Base-by-base conservation (phyloP, 2,888 invertebrate genomes). In the Cantharis flavilabris region DNA sequence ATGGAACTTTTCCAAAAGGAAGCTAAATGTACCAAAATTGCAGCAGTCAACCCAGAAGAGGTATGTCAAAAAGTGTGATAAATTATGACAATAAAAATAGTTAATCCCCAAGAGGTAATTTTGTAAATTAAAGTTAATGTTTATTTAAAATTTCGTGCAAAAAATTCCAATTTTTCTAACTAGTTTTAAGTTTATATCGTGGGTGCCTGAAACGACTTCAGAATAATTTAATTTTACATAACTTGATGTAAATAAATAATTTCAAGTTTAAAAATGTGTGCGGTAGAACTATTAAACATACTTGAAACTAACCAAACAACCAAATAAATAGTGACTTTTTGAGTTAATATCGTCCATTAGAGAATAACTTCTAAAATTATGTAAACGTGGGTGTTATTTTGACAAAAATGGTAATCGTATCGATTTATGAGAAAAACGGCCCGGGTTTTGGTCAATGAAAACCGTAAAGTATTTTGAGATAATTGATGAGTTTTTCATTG, bases 161-260 rank as follows among this genome's bases (percentile, higher is more conserved):
- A 65, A 65, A 11, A 65, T 65, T 65, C 65, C 20, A 23, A 65
- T 65, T 23, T 65, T 49, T 70, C 70, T 30, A 70, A 16, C 65
- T 23, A 67, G 65, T 67, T 23, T 67, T 67, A 71, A 71, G 18
- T 77, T 16, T 69, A 73, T 77, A 70, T 79, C 85, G 85, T 85
- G 84, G 85, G 85, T 83, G 85, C 84, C 80, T 82, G 75, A 74
- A 74, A 76, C 79, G 72, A 76, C 72, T 62, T 82, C 82, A 84
- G 83, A 84, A 84, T 84, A 84, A 84, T 84, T 83, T 84, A 84
- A 84, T 84, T 83, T 83, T 83, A 80, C 82, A 84, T 85, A 85
- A 85, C 83, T 84, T 82, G 80, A 82, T 79, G 83, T 82, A 84
- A 85, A 85, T 83, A 84, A 85, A 85, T 84, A 84, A 85, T 83